These are phyloP conservation scores for Chrysopilus asiliformis DNA, from an alignment of 2,888 invertebrate species.

Conservation along the genomic window DNA sequence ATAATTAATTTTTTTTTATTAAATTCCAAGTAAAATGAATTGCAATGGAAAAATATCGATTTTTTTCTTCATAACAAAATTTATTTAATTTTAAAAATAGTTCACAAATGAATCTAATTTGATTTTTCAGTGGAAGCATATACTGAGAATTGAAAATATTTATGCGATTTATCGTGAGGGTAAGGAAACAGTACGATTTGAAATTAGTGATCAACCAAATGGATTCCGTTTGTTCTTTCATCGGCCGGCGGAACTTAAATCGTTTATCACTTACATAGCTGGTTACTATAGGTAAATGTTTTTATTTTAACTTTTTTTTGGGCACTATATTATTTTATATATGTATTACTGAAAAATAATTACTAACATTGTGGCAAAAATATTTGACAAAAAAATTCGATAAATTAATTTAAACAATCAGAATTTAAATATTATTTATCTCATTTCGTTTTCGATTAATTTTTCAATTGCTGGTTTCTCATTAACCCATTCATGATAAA, in stretches of 20 bases:
- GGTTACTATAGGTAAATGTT: slow-evolving; percentile 61
- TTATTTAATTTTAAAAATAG: slow-evolving; percentile 1
- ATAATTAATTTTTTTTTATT: too few species aligned
- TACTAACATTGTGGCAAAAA: too few species aligned
- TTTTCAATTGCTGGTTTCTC: too few species aligned
- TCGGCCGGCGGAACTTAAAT: slow-evolving; percentile 40
- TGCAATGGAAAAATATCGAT: neutral
- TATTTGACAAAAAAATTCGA: too few species aligned
- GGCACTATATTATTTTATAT: neutral
- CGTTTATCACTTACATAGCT: slow-evolving; percentile 69
- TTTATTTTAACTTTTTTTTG: neutral
- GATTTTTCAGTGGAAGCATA: slow-evolving; percentile 49
- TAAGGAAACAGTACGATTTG: slow-evolving; percentile 58
- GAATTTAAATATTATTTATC: too few species aligned
- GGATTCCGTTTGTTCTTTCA: slow-evolving; percentile 30
- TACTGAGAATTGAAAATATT: slow-evolving; percentile 71
- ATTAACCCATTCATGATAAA: too few species aligned
- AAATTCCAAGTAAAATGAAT: too few species aligned
- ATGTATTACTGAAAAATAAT: too few species aligned
- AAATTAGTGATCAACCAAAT: slow-evolving; percentile 41
- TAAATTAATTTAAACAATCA: too few species aligned
- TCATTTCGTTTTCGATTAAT: too few species aligned
- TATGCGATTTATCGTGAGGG: slow-evolving; percentile 65
- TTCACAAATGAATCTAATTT: slow-evolving; percentile 4
- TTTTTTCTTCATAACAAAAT: neutral